A percentile compares a stretch with the other conserved stretches of the same genome.
Evolutionary conservation across 2,113 vertebrate genomes (phyloP).

Genomic region (Malaclemys terrapin): DNA sequence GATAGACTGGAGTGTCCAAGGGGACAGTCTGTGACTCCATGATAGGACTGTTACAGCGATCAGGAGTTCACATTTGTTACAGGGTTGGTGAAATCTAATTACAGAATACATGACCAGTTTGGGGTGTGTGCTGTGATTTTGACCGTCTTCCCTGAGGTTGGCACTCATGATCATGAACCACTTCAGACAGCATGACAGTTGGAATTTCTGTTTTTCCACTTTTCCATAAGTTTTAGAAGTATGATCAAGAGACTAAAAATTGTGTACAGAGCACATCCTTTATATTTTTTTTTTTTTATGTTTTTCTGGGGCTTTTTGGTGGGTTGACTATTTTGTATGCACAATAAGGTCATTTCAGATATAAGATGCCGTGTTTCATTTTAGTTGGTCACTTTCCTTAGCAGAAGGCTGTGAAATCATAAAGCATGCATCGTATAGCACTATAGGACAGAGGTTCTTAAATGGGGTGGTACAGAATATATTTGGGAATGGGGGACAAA

Average conservation of each 20-base stretch:
- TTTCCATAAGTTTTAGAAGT: background rate
- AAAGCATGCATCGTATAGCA: background rate
- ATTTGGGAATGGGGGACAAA: background rate
- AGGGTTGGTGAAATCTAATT: background rate
- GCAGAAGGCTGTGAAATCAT: background rate
- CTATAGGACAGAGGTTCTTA: background rate
- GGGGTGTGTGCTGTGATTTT: background rate
- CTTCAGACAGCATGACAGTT: background rate
- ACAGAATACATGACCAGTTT: background rate
- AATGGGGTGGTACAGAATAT: background rate
- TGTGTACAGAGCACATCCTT: background rate
- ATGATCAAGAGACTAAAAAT: background rate
- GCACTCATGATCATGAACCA: background rate
- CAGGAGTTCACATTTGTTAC: background rate
- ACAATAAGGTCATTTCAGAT: background rate
- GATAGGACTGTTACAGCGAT: background rate
- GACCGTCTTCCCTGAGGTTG: background rate
- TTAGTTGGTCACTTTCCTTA: background rate
- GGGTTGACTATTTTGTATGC: background rate
- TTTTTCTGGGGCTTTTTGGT: background rate
- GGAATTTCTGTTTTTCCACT: background rate
- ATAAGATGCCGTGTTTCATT: background rate
- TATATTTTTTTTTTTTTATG: background rate
- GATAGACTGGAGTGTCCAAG: background rate
- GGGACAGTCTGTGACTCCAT: background rate